These are phyloP conservation scores for Ornithoptera priamus DNA, from an alignment of 2,888 invertebrate species.

Conservation along the genomic window DNA sequence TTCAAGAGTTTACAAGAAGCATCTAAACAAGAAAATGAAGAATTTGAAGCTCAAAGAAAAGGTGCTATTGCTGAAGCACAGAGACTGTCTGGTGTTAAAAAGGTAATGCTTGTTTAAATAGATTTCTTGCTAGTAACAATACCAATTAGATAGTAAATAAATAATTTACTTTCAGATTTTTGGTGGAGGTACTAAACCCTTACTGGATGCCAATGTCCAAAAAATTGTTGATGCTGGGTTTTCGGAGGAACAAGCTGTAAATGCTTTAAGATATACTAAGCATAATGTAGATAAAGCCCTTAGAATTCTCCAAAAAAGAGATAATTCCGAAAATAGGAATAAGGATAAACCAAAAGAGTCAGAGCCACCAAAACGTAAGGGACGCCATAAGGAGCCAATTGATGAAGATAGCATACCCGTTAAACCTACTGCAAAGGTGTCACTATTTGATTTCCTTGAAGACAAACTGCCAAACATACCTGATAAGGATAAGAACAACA, in stretches of 20 bases:
- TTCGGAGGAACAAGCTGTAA: constrained; percentile 86
- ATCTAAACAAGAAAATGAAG: constrained; percentile 86
- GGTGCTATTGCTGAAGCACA: constrained; percentile 94
- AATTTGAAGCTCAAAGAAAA: constrained; percentile 93
- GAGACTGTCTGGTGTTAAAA: constrained; percentile 80
- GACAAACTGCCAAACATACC: constrained; percentile 85
- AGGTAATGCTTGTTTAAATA: constrained; percentile 51
- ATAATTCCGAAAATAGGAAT: constrained; percentile 68
- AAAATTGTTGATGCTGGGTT: constrained; percentile 90
- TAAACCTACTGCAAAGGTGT: constrained; percentile 89
- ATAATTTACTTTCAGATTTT: constrained; percentile 67
- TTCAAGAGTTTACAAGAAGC: constrained; percentile 85
- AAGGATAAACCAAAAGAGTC: constrained; percentile 70
- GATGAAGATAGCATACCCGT: constrained; percentile 81
- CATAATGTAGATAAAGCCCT: constrained; percentile 88
- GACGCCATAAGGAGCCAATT: constrained; percentile 68
- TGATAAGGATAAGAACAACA: constrained; percentile 65
- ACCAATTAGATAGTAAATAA: not conserved
- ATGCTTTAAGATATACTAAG: constrained; percentile 84
- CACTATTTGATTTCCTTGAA: constrained; percentile 90
- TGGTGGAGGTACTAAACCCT: constrained; percentile 83
- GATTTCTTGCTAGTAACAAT: not conserved
- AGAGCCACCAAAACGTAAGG: constrained; percentile 69
- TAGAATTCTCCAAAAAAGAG: constrained; percentile 82
- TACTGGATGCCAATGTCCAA: constrained; percentile 87